These are phyloP conservation scores for Pelodytes ibericus DNA, from an alignment of 2,797 vertebrate species.

Conservation along the genomic window DNA sequence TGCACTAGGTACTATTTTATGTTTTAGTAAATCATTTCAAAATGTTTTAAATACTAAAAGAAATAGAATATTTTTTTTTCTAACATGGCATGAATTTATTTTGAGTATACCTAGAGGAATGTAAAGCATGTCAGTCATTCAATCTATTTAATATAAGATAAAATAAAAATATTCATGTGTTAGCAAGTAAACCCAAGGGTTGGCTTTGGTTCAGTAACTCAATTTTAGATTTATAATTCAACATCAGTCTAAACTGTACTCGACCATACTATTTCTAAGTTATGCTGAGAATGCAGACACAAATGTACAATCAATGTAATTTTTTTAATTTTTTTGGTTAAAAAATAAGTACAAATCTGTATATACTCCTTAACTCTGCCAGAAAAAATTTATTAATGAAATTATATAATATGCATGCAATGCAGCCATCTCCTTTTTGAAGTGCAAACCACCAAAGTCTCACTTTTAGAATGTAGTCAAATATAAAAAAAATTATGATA, in stretches of 20 bases:
- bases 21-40: not conserved
- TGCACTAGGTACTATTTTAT: not conserved
- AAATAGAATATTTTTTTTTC: not conserved
- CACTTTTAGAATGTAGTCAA: conserved; percentile 10
- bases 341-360: conserved; percentile 34
- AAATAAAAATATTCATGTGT: conserved; percentile 17
- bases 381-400: conserved; percentile 29
- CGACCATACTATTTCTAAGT: conserved; percentile 10
- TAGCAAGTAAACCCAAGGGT: conserved; percentile 11
- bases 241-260: conserved; percentile 41
- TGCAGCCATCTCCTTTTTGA: conserved; percentile 33
- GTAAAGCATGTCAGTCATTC: not conserved
- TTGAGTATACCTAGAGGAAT: not conserved
- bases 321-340: conserved; percentile 34
- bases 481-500: conserved; percentile 25
- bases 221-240: conserved; percentile 47
- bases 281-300: conserved; percentile 25
- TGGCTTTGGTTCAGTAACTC: conserved; percentile 44
- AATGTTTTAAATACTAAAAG: not conserved
- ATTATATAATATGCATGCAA: conserved; percentile 41
- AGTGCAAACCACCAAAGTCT: conserved; percentile 10
- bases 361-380: conserved; percentile 38
- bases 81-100: not conserved
- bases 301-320: conserved; percentile 37
- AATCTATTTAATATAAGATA: conserved; percentile 43